Evolutionary conservation across 2,113 vertebrate genomes (phyloP).

Genomic region (Labeo rohita): DNA sequence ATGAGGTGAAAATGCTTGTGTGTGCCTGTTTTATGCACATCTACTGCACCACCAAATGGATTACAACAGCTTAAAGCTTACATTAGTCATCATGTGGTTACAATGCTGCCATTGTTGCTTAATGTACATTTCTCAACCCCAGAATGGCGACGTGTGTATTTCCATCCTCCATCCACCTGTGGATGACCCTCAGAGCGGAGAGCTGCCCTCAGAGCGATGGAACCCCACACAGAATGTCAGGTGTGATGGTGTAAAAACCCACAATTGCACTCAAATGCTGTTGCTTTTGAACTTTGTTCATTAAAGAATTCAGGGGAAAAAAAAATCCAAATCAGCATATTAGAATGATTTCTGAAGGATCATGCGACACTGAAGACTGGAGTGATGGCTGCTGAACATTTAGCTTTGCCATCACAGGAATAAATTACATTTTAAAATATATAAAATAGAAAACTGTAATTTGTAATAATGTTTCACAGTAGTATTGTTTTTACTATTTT

Average conservation of each 20-base stretch:
- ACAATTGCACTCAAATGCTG: background rate
- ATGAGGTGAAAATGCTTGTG: slow-evolving; percentile 83
- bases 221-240: slow-evolving; percentile 99
- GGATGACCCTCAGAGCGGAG: slow-evolving; percentile 97
- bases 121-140: slow-evolving; percentile 42
- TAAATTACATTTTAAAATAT: background rate
- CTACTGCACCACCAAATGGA: background rate
- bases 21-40: background rate
- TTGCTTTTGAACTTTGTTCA: background rate
- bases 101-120: background rate
- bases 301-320: background rate
- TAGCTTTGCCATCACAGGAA: background rate
- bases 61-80: slow-evolving; percentile 5
- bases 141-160: slow-evolving; percentile 99
- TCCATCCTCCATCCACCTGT: slow-evolving; percentile 98
- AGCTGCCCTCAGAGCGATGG: slow-evolving; percentile 97
- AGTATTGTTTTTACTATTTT: background rate
- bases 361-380: background rate
- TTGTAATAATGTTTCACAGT: background rate
- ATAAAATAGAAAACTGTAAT: background rate
- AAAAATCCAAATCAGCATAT: background rate
- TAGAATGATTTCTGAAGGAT: slow-evolving; percentile 16
- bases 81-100: background rate
- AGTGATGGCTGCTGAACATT: background rate
- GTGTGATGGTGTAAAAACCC: slow-evolving; percentile 68